phyloP scores from a whole-genome alignment of 2,113 vertebrate genomes.

The Tympanuchus pallidicinctus region DNA sequence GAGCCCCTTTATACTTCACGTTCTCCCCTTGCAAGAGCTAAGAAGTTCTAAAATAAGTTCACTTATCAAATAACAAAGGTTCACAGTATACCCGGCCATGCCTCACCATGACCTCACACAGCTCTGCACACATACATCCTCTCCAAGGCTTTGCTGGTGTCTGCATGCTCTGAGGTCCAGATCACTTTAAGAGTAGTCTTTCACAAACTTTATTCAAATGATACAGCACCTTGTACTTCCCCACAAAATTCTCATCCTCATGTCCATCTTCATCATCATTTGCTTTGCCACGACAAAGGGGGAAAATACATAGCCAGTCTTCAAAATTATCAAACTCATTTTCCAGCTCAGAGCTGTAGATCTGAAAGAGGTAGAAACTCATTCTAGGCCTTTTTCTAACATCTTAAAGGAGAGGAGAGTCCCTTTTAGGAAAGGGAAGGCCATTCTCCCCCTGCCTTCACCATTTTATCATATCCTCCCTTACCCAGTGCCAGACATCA shows the following conservation, averaged over 20 bases:
- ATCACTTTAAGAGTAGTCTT: background rate
- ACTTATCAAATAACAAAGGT: background rate
- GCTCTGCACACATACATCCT: background rate
- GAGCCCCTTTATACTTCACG: background rate
- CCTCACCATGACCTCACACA: background rate
- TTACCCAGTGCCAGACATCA: background rate
- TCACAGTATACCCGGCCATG: background rate
- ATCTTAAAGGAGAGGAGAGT: background rate
- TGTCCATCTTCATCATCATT: conserved; percentile 86
- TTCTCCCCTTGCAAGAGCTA: background rate
- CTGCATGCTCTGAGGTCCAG: background rate
- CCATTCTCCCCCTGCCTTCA: background rate
- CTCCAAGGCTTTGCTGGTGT: background rate
- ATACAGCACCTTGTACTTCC: conserved; percentile 90
- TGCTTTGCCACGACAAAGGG: conserved; percentile 85
- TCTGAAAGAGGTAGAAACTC: conserved; percentile 70
- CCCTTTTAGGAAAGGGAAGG: background rate
- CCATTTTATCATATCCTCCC: background rate
- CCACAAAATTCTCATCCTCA: conserved; percentile 85
- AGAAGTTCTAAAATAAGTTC: background rate
- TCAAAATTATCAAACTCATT: conserved; percentile 90
- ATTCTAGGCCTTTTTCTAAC: background rate
- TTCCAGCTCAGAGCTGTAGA: conserved; percentile 89
- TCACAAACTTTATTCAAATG: background rate
- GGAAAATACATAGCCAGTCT: conserved; percentile 90